Evolutionary conservation across 2,113 vertebrate genomes (phyloP).

Genomic region (Alexandromys fortis): DNA sequence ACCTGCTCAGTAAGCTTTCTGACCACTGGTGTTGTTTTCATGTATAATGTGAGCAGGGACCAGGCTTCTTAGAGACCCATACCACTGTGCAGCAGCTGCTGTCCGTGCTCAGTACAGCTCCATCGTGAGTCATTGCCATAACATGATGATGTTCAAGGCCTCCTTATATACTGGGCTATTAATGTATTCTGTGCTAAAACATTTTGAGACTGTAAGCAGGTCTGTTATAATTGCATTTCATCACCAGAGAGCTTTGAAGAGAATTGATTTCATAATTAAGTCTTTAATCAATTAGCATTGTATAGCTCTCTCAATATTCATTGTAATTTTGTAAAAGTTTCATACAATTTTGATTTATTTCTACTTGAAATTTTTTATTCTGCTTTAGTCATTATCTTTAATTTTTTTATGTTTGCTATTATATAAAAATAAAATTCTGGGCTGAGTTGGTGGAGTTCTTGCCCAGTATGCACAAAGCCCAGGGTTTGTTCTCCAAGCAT

Average conservation of each 20-base stretch:
- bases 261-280: background rate
- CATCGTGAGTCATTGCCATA: background rate
- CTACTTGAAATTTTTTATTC: background rate
- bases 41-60: background rate
- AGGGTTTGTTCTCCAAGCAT: too few species aligned
- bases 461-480: background rate
- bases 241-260: background rate
- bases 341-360: background rate
- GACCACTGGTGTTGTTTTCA: background rate
- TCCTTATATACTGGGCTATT: background rate
- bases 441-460: background rate
- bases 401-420: background rate
- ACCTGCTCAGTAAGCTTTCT: background rate
- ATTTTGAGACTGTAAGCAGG: background rate
- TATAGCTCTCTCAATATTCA: background rate
- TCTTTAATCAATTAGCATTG: background rate
- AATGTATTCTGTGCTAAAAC: background rate
- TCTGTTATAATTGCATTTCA: background rate
- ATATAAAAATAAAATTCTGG: background rate
- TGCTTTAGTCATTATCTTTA: background rate
- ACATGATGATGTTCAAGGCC: fast-evolving
- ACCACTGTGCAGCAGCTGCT: background rate
- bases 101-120: background rate
- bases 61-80: background rate
- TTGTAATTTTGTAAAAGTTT: background rate